Conservation (phyloP, 2,797 vertebrate genomes). For the Lindbergichthys nudifrons region DNA sequence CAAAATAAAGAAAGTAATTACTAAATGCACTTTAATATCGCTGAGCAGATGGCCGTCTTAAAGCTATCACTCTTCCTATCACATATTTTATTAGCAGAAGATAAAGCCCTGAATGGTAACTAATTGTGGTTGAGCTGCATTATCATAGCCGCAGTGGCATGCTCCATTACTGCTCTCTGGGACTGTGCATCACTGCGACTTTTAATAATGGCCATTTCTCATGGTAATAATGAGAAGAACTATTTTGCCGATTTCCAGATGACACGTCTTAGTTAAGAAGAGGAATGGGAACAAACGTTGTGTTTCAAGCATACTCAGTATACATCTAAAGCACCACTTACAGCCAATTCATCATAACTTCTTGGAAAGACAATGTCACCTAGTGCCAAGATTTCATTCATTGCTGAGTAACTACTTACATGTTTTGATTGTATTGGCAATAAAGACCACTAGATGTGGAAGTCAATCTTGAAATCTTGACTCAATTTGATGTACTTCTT, state of each 20-base stretch:
- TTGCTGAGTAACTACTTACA: background rate
- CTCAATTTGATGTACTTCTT: conserved; percentile 2
- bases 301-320: background rate
- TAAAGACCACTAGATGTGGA: background rate
- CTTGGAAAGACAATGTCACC: background rate
- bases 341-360: background rate
- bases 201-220: background rate
- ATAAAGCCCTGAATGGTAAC: conserved; percentile 35
- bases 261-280: conserved; percentile 1
- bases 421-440: background rate
- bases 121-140: conserved; percentile 3
- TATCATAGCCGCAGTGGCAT: background rate
- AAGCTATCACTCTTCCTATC: conserved; percentile 34
- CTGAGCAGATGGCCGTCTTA: conserved; percentile 34
- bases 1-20: conserved; percentile 36
- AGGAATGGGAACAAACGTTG: background rate
- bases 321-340: background rate
- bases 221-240: background rate
- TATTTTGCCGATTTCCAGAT: background rate
- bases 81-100: conserved; percentile 30
- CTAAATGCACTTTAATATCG: conserved; percentile 17
- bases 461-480: conserved; percentile 21
- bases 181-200: conserved; percentile 10
- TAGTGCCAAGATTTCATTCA: too few species aligned
- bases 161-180: conserved; percentile 9